Conservation (phyloP, 2,888 invertebrate genomes). For the Platycheirus albimanus region DNA sequence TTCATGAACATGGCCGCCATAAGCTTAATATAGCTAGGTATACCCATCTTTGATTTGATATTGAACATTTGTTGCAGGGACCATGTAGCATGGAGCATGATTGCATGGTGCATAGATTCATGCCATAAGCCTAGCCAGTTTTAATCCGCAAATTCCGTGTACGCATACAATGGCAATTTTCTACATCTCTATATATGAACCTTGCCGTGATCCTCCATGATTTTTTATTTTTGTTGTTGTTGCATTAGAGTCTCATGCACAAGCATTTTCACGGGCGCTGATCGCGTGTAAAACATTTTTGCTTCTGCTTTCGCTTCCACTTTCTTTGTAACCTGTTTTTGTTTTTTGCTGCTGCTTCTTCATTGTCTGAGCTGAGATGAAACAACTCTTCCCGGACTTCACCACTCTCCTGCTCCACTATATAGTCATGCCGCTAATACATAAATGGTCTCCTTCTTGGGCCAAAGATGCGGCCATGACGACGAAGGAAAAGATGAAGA, state of each 20-base stretch:
- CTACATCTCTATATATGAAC: background rate
- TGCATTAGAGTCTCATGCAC: slow-evolving; percentile 43
- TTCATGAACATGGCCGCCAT: slow-evolving; percentile 50
- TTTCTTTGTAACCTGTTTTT: slow-evolving; percentile 72
- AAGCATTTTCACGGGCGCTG: slow-evolving; percentile 68
- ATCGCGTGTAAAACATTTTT: slow-evolving; percentile 72
- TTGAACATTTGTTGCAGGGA: slow-evolving; percentile 10
- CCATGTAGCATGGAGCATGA: slow-evolving; percentile 5
- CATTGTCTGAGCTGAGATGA: slow-evolving; percentile 49
- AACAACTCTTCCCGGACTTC: background rate
- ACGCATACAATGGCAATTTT: slow-evolving; percentile 13
- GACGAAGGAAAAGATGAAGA: background rate
- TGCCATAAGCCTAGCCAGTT: slow-evolving; percentile 3
- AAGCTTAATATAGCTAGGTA: background rate
- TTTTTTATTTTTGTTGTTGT: no score
- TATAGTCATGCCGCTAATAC: slow-evolving; percentile 2
- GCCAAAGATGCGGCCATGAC: slow-evolving; percentile 24
- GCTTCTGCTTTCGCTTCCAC: slow-evolving; percentile 72
- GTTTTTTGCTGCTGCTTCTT: slow-evolving; percentile 10
- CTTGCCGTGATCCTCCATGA: slow-evolving; percentile 21
- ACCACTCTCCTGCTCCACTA: slow-evolving; percentile 17
- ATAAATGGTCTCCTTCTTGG: slow-evolving; percentile 36
- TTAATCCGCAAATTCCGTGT: slow-evolving; percentile 33
- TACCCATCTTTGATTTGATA: slow-evolving; percentile 53
- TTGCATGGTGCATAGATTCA: background rate